Evolutionary conservation across 2,888 invertebrate genomes (phyloP).

Genomic region (Leptinotarsa peninsularis): DNA sequence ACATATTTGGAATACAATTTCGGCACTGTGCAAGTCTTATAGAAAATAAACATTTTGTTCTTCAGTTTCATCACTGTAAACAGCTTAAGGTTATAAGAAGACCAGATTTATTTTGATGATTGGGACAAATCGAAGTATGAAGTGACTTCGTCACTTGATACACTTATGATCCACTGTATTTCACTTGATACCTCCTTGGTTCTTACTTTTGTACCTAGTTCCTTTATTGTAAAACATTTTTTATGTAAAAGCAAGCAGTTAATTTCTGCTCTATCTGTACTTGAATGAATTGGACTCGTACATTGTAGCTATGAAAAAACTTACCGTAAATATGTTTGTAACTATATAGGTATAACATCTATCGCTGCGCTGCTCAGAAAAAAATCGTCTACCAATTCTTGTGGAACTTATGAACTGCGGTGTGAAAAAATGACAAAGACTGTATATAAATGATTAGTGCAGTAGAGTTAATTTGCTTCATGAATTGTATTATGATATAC

Average conservation of each 20-base stretch:
- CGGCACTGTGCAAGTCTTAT: no score
- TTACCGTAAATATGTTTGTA: slow-evolving; percentile 55
- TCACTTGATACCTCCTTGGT: background rate
- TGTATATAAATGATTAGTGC: slow-evolving; percentile 12
- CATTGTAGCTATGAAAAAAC: slow-evolving; percentile 37
- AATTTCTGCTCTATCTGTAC: background rate
- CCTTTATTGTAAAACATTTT: background rate
- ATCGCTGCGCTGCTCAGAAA: slow-evolving; percentile 44
- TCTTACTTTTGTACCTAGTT: slow-evolving; percentile 14
- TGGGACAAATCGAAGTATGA: background rate
- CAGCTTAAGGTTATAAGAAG: no score
- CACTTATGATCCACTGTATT: background rate
- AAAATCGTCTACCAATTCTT: slow-evolving; percentile 36
- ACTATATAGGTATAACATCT: slow-evolving; percentile 57
- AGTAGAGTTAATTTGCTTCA: slow-evolving; percentile 7
- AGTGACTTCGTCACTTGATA: background rate
- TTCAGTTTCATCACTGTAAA: no score
- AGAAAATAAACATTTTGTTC: no score
- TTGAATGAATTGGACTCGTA: background rate
- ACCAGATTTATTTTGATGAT: background rate
- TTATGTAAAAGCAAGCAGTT: background rate
- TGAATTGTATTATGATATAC: slow-evolving; percentile 18
- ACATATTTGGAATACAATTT: no score
- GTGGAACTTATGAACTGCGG: slow-evolving; percentile 28
- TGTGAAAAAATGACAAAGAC: slow-evolving; percentile 18